Evolutionary conservation across 2,888 invertebrate species (phyloP), one percentile per base, ranked within the genome.

Genomic region (Catonia carolina): DNA sequence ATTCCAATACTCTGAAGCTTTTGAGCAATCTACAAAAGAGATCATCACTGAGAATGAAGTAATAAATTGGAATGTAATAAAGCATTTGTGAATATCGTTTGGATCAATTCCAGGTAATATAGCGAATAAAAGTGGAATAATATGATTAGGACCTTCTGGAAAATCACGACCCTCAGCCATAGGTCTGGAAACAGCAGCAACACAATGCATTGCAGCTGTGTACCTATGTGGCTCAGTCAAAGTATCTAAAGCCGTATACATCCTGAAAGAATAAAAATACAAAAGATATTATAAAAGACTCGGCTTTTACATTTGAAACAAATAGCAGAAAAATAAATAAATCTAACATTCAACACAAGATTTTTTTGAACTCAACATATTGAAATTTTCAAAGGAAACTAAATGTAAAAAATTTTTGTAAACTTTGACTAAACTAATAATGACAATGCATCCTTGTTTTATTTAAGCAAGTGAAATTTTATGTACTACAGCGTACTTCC

Each of bases 81-180:
- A 74, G 20, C 84, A 84, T 71, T 88, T 88, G 62, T 81, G 79
- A 39, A 85, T 78, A 71, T 95, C 94, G 68, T 95, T 95, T 0
- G 90, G 85, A 71, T 95, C 95, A 41, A 96, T 85, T 12, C 92
- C 94, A 0, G 95, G 94, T 15, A 96, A 73, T 0, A 88, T 78
- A 0, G 85, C 83, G 69, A 87, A 80, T 12, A 95, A 75, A 22
- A 95, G 75, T 0, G 91, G 89, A 15, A 95, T 77, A 0, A 92
- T 83, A 67, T 92, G 89, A 0, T 82, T 80, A 3, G 86, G 85
- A 0, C 91, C 92, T 69, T 88, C 89, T 0, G 83, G 79, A 12
- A 65, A 63, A 20, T 68, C 63, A 49, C 71, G 69, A 20, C 74
- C 73, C 61, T 71, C 70, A 12, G 84, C 77, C 74, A 86, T 74